Conservation (phyloP, 1,140 invertebrate species). For the Sesamia nonagrioides region DNA sequence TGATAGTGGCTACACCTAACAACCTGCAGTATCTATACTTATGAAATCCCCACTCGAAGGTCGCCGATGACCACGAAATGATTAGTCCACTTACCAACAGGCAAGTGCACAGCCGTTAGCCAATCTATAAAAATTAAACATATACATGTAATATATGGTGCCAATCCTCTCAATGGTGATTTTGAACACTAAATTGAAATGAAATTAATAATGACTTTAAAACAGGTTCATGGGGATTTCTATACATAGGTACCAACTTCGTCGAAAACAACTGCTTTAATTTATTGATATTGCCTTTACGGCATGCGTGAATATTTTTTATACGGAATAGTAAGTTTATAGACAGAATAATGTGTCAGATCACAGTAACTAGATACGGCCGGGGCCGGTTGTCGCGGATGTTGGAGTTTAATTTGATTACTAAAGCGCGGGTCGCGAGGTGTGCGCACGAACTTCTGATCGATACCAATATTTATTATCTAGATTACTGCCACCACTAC, state of each 20-base stretch:
- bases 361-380: neutral
- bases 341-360: neutral
- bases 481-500: slow-evolving; percentile 29
- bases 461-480: slow-evolving; percentile 49
- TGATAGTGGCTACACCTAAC: neutral
- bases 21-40: slow-evolving; percentile 20
- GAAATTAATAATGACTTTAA: slow-evolving; percentile 39
- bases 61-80: slow-evolving; percentile 30
- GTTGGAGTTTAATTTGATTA: slow-evolving; percentile 49
- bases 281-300: slow-evolving; percentile 31
- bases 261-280: slow-evolving; percentile 8
- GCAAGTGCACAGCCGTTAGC: slow-evolving; percentile 28
- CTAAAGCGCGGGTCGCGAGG: slow-evolving; percentile 31
- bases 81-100: slow-evolving; percentile 16
- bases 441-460: slow-evolving; percentile 33
- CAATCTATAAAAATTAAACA: slow-evolving; percentile 25
- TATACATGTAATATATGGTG: slow-evolving; percentile 17
- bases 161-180: slow-evolving; percentile 9
- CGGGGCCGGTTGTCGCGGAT: slow-evolving; percentile 16
- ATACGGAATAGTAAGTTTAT: neutral
- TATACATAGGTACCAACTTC: neutral
- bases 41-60: slow-evolving; percentile 31
- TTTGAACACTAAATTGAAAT: too few species aligned
- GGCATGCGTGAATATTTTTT: slow-evolving; percentile 27
- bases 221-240: slow-evolving; percentile 6